Evolutionary conservation across 2,113 vertebrate genomes (phyloP), one percentile per base, ranked within the genome.

Genomic region (Zosterops japonicus): DNA sequence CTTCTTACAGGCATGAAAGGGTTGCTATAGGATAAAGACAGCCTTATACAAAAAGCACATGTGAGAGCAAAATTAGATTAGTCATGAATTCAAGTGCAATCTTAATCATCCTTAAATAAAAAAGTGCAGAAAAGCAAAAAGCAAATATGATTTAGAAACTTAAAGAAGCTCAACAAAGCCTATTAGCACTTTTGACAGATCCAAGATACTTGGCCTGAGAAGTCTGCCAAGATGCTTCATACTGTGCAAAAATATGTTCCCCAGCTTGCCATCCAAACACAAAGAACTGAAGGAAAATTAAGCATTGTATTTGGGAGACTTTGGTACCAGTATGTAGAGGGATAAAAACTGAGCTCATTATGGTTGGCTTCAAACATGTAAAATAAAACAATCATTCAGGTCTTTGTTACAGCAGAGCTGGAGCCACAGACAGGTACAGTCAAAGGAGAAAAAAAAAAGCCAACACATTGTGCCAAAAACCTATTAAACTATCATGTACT

Each of bases 151-250:
- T 97, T 97, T 97, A 97, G 95, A 97, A 98, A 97, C 98, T 97
- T 97, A 97, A 97, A 98, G 98, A 95, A 98, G 98, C 97, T 97
- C 97, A 98, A 98, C 96, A 98, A 97, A 98, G 98, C 98, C 97
- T 98, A 98, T 98, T 98, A 98, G 97, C 98, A 98, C 98, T 98
- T 98, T 97, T 98, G 98, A 98, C 98, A 98, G 98, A 98, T 98
- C 98, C 98, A 98, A 98, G 98, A 98, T 98, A 98, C 97, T 98
- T 98, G 98, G 98, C 98, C 97, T 97, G 97, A 97, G 94, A 97
- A 98, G 98, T 97, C 97, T 98, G 98, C 98, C 98, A 98, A 98
- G 98, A 98, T 97, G 97, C 95, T 97, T 98, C 98, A 97, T 97
- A 98, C 98, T 98, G 98, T 97, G 98, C 97, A 97, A 97, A 98